Evolutionary conservation across 2,888 invertebrate species (phyloP).

Genomic region (Chesias legatella): DNA sequence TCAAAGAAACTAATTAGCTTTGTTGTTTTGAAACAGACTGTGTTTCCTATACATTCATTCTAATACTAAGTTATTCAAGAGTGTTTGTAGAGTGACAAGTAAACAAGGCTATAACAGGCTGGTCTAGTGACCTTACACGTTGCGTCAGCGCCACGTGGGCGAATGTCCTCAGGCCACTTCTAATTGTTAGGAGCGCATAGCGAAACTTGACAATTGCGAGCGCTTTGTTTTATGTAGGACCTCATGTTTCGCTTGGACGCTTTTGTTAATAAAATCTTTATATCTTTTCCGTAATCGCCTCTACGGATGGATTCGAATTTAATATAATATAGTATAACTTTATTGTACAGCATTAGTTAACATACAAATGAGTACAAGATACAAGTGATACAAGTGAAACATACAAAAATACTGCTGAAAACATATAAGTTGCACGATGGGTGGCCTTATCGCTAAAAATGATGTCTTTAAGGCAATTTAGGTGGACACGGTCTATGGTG

Average conservation of each 20-base stretch:
- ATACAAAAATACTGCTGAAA: too few species aligned
- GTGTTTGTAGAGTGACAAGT: conserved; percentile 21
- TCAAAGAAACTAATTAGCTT: background rate
- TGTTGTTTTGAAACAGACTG: too few species aligned
- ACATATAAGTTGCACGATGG: too few species aligned
- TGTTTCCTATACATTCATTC: conserved; percentile 1
- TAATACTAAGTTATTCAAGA: conserved; percentile 16
- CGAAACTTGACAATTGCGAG: conserved; percentile 10
- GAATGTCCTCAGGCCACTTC: conserved; percentile 31
- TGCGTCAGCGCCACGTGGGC: conserved; percentile 45
- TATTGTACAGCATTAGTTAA: too few species aligned
- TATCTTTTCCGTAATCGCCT: too few species aligned
- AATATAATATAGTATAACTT: too few species aligned
- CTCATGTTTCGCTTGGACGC: background rate
- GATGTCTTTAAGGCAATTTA: too few species aligned
- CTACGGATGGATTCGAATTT: too few species aligned
- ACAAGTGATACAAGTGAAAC: too few species aligned
- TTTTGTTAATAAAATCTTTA: background rate
- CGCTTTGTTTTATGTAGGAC: conserved; percentile 3
- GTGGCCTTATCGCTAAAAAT: too few species aligned
- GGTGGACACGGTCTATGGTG: too few species aligned
- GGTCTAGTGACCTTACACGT: conserved; percentile 31
- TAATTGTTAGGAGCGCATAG: conserved; percentile 17
- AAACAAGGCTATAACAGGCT: conserved; percentile 27
- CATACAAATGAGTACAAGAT: too few species aligned